These are phyloP conservation scores for Spatulosminthurus flaviceps DNA, from an alignment of 2,888 invertebrate species.

Conservation along the genomic window DNA sequence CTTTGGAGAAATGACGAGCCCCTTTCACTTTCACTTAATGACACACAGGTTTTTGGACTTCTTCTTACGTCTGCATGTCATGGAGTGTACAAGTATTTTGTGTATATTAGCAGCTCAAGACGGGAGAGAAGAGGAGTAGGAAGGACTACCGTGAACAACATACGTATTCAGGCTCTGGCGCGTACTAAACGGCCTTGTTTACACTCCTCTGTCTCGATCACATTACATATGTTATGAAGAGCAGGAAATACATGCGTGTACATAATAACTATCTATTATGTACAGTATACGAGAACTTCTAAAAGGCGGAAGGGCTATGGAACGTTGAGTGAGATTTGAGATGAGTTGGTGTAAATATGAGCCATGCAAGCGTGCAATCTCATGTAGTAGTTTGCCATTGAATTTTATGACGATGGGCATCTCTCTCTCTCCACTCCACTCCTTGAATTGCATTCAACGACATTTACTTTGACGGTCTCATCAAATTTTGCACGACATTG, in stretches of 20 bases:
- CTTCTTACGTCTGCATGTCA: not conserved
- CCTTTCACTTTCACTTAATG: slow-evolving; percentile 28
- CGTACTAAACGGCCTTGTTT: too few relatives aligned
- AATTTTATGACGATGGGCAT: slow-evolving; percentile 16
- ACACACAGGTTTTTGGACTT: not conserved
- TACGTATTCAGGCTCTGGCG: too few relatives aligned
- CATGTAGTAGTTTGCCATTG: not conserved
- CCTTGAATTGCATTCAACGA: slow-evolving; percentile 6
- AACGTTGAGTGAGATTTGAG: not conserved
- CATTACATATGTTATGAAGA: too few relatives aligned
- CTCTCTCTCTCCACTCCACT: not conserved
- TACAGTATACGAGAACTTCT: not conserved
- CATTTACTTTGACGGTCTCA: slow-evolving; percentile 21
- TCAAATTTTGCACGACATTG: slow-evolving; percentile 24
- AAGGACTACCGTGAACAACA: too few relatives aligned
- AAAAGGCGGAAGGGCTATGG: not conserved
- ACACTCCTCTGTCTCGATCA: too few relatives aligned
- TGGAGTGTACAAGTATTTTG: too few relatives aligned
- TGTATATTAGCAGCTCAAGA: too few relatives aligned
- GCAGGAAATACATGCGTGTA: not conserved
- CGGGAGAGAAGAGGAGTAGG: too few relatives aligned
- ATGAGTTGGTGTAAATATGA: slow-evolving; percentile 20
- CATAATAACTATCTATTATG: too few relatives aligned
- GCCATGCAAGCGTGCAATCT: slow-evolving; percentile 11
- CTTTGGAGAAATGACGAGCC: not conserved